Percentiles rank a stretch among this genome's conserved stretches.
Evolutionary conservation across 1,140 invertebrate species (phyloP).

Genomic region (Brachionus koreanus): DNA sequence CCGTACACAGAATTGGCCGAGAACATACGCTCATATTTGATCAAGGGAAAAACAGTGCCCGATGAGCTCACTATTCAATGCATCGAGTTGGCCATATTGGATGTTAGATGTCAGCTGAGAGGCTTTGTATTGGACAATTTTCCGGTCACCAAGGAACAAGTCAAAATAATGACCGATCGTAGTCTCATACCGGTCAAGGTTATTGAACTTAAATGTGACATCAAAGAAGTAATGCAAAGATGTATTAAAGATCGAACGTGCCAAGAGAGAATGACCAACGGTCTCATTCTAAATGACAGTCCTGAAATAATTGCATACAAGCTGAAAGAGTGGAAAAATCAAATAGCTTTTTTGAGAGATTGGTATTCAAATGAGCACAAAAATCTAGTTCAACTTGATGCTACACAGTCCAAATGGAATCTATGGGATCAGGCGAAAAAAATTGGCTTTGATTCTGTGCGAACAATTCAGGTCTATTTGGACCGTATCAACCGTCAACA

Average conservation of each 20-base stretch:
- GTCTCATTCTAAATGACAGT: slow-evolving; percentile 49
- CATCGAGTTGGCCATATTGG: slow-evolving; percentile 54
- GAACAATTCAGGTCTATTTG: slow-evolving; percentile 37
- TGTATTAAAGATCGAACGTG: slow-evolving; percentile 53
- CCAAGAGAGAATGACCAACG: slow-evolving; percentile 48
- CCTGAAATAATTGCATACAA: slow-evolving; percentile 54
- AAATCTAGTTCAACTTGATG: slow-evolving; percentile 52
- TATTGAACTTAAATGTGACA: slow-evolving; percentile 53
- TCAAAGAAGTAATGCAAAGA: slow-evolving; percentile 52
- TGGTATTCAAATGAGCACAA: slow-evolving; percentile 56
- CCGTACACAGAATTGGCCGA: slow-evolving; percentile 52
- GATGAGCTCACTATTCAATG: slow-evolving; percentile 56
- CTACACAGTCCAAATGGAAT: slow-evolving; percentile 56
- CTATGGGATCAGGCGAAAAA: slow-evolving; percentile 51
- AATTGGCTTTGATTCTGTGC: slow-evolving; percentile 5
- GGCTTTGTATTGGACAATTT: slow-evolving; percentile 59
- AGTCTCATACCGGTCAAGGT: slow-evolving; percentile 57
- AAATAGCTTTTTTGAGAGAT: slow-evolving; percentile 49
- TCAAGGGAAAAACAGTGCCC: slow-evolving; percentile 52
- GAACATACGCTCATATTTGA: slow-evolving; percentile 51
- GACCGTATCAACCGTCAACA: slow-evolving; percentile 45
- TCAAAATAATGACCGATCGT: slow-evolving; percentile 54
- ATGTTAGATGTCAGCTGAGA: slow-evolving; percentile 55
- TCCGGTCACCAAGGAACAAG: slow-evolving; percentile 54
- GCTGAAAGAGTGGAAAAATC: slow-evolving; percentile 50